Conservation (phyloP, 2,113 vertebrate genomes). For the Cervus canadensis region DNA sequence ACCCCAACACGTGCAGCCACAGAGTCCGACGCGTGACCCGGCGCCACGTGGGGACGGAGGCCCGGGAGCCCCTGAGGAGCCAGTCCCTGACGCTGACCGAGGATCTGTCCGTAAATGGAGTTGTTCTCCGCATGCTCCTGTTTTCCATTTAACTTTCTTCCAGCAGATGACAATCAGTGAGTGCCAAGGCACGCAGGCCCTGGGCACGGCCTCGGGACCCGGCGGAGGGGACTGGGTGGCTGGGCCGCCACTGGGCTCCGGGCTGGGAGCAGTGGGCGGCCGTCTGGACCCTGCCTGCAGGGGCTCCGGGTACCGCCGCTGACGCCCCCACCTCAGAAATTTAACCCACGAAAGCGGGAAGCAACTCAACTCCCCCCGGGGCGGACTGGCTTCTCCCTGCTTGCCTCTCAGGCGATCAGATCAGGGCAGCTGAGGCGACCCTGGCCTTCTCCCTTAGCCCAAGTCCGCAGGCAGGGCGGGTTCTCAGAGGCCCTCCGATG, state of each 20-base stretch:
- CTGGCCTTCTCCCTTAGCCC: neutral
- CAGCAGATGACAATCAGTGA: neutral
- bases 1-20: accelerated
- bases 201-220: neutral
- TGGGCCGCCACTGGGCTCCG: neutral
- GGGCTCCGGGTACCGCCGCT: neutral
- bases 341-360: too few species aligned
- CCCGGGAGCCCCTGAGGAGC: neutral
- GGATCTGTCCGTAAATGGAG: neutral
- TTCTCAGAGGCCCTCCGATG: neutral
- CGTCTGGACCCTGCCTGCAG: neutral
- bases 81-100: neutral
- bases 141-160: neutral
- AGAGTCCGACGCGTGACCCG: neutral
- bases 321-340: neutral
- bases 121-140: neutral
- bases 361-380: accelerated
- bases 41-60: too few species aligned
- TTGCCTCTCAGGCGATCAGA: accelerated
- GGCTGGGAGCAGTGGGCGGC: neutral
- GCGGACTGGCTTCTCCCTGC: neutral
- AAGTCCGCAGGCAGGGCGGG: neutral
- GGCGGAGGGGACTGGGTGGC: neutral
- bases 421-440: neutral
- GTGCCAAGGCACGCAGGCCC: neutral